A percentile compares a stretch with the other conserved stretches of the same genome.
These are phyloP conservation scores for Eueremaeus valkanovi DNA, from an alignment of 2,888 invertebrate species.

Conservation along the genomic window DNA sequence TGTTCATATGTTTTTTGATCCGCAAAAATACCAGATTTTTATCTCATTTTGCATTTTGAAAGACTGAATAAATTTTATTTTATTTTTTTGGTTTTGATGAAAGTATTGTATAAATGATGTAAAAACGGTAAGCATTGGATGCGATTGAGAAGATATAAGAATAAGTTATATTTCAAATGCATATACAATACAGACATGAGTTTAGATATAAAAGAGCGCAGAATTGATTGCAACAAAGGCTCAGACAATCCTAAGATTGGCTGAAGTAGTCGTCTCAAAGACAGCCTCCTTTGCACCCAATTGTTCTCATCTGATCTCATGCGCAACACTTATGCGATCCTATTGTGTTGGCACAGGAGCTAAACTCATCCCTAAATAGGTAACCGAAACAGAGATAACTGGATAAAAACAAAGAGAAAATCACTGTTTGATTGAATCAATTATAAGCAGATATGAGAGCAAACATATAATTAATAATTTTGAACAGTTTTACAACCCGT, in stretches of 20 bases:
- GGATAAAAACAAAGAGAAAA: background rate
- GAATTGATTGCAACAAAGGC: background rate
- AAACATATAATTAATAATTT: background rate
- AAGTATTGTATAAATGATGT: no score
- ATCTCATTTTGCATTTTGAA: background rate
- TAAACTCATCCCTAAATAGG: background rate
- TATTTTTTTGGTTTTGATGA: no score
- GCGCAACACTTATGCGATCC: slow-evolving; percentile 8
- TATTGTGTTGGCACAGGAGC: background rate
- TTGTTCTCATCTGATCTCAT: slow-evolving; percentile 8
- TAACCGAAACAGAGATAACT: background rate
- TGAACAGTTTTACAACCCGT: background rate
- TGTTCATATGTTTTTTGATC: background rate
- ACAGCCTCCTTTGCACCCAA: background rate
- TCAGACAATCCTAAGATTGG: background rate
- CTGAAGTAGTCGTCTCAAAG: background rate
- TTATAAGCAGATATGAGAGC: no score
- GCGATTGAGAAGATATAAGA: no score
- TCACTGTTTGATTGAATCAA: background rate
- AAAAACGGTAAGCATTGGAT: no score
- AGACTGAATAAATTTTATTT: no score
- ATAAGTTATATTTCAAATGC: no score
- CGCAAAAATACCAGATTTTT: background rate
- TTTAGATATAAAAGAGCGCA: no score
- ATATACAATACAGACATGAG: no score